Conservation (phyloP, 2,113 vertebrate species). For the Oncorhynchus tshawytscha region DNA sequence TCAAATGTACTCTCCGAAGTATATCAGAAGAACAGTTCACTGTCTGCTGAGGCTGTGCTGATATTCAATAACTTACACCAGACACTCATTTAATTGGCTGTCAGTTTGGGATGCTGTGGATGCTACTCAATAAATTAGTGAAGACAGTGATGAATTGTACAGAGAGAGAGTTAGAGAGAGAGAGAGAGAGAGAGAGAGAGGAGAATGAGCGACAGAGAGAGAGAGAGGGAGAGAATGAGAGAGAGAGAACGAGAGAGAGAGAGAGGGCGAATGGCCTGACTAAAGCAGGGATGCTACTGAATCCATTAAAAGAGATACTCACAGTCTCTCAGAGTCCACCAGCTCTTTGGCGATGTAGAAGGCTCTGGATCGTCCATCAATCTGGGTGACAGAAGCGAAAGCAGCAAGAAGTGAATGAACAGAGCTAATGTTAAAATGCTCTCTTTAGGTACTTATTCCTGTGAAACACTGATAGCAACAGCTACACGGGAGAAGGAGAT, state of each 20-base stretch:
- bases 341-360: constrained; percentile 87
- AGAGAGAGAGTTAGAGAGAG: not conserved
- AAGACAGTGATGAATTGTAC: constrained; percentile 20
- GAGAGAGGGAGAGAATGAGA: not conserved
- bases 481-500: constrained; percentile 1
- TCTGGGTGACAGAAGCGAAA: constrained; percentile 70
- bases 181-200: not conserved
- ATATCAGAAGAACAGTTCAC: not conserved
- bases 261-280: not conserved
- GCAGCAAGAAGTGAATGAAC: constrained; percentile 59
- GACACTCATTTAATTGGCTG: constrained; percentile 50
- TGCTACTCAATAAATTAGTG: constrained; percentile 34
- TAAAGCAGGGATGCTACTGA: constrained; percentile 3
- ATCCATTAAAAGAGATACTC: constrained; percentile 66
- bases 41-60: not conserved
- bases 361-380: constrained; percentile 88
- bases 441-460: constrained; percentile 40
- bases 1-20: not conserved
- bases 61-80: constrained; percentile 20
- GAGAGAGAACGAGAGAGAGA: not conserved
- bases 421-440: constrained; percentile 55
- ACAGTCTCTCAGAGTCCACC: constrained; percentile 89
- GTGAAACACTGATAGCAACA: constrained; percentile 44
- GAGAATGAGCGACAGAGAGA: not conserved
- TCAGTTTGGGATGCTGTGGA: constrained; percentile 33